Evolutionary conservation across 2,113 vertebrate species (phyloP).

Genomic region (Tachycineta bicolor): DNA sequence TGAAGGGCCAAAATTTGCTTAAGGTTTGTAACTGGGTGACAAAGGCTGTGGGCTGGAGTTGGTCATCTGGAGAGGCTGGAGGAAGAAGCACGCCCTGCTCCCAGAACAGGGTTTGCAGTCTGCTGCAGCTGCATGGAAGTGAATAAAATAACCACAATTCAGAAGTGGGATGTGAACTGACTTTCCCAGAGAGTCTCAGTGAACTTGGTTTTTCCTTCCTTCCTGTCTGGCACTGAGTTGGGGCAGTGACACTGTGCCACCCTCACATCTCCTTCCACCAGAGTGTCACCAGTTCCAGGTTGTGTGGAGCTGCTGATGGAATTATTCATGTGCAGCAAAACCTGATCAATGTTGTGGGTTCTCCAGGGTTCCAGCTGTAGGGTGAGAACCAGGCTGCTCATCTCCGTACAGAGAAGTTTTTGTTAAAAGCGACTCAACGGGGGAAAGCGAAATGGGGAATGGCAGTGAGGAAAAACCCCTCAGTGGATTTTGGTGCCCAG

Average conservation of each 20-base stretch:
- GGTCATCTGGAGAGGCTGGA: neutral
- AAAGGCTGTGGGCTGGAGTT: neutral
- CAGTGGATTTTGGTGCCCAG: neutral
- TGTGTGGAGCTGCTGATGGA: neutral
- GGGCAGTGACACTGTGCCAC: neutral
- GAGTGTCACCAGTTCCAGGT: neutral
- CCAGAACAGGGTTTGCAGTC: neutral
- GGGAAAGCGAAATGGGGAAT: neutral
- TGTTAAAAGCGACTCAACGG: accelerated
- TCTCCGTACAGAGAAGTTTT: neutral
- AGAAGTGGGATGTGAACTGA: neutral
- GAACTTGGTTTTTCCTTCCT: neutral
- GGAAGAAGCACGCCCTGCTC: neutral
- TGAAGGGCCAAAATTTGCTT: neutral
- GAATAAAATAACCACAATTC: neutral
- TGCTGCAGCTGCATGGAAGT: neutral
- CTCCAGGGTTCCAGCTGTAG: neutral
- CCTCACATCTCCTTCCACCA: accelerated
- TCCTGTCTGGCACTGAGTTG: neutral
- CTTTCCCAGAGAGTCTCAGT: neutral
- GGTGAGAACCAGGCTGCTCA: neutral
- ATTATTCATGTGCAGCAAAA: neutral
- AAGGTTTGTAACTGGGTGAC: neutral
- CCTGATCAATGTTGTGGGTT: neutral
- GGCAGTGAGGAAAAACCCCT: neutral